Evolutionary conservation across 2,113 vertebrate genomes (phyloP).

Genomic region (Ailuropoda melanoleuca): DNA sequence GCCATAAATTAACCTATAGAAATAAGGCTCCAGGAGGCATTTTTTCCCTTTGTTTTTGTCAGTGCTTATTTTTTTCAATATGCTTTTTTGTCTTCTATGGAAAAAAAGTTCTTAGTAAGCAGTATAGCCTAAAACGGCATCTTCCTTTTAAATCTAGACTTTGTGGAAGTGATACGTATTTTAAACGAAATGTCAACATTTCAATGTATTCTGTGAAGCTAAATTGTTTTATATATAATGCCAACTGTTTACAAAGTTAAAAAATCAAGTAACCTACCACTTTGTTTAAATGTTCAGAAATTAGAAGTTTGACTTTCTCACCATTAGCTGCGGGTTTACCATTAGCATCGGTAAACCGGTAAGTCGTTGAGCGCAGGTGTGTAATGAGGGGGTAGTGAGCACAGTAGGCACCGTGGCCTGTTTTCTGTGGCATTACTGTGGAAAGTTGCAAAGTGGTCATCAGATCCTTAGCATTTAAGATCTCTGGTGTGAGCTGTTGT

Average conservation of each 20-base stretch:
- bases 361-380: not conserved
- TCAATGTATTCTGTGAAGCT: slow-evolving; percentile 1
- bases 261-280: not conserved
- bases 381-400: not conserved
- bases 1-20: not conserved
- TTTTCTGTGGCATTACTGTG: not conserved
- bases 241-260: not conserved
- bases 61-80: not conserved
- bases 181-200: not conserved
- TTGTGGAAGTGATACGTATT: not conserved
- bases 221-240: not conserved
- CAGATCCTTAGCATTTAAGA: not conserved
- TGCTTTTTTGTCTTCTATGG: slow-evolving; percentile 31
- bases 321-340: not conserved
- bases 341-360: not conserved
- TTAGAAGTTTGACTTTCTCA: not conserved
- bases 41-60: not conserved
- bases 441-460: not conserved
- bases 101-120: not conserved
- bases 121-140: not conserved
- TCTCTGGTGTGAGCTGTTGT: not conserved
- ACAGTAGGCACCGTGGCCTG: too few species aligned
- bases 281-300: slow-evolving; percentile 35
- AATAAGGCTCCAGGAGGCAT: not conserved
- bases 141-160: not conserved